Evolutionary conservation across 2,888 invertebrate species (phyloP).

Genomic region (Cetonia aurata): DNA sequence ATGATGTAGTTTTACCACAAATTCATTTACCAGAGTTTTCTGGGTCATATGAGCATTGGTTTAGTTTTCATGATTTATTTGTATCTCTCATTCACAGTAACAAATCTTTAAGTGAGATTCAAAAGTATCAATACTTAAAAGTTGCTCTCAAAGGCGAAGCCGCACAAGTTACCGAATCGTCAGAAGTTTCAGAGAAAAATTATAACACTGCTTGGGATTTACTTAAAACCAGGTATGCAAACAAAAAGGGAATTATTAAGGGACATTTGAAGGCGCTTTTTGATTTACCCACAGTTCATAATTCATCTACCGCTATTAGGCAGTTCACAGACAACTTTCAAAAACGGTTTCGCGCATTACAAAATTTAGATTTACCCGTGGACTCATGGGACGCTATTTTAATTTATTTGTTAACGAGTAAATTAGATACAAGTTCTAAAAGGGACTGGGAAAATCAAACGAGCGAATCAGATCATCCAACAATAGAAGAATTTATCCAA

Average conservation of each 20-base stretch:
- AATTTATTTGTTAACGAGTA: not conserved
- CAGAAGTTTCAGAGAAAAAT: conserved; percentile 47
- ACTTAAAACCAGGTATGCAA: conserved; percentile 43
- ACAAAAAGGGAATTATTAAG: conserved; percentile 39
- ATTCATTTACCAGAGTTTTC: conserved; percentile 45
- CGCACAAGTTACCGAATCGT: conserved; percentile 47
- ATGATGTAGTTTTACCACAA: conserved; percentile 1
- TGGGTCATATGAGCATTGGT: conserved; percentile 44
- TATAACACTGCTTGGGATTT: conserved; percentile 47
- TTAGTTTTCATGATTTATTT: conserved; percentile 45
- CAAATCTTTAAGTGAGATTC: conserved; percentile 34
- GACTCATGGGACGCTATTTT: conserved; percentile 6
- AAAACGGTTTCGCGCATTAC: conserved; percentile 1
- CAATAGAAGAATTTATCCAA: not conserved
- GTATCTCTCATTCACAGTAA: conserved; percentile 45
- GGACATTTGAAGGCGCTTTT: conserved; percentile 32
- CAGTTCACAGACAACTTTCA: conserved; percentile 5
- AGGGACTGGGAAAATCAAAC: conserved; percentile 9
- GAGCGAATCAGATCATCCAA: not conserved
- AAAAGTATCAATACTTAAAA: conserved; percentile 48
- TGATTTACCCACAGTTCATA: conserved; percentile 1
- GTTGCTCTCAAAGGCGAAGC: conserved; percentile 41
- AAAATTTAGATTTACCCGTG: conserved; percentile 1
- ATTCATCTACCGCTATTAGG: not conserved
- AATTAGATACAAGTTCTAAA: no score